Conservation (phyloP, 2,113 vertebrate species). For the Macrotis lagotis region DNA sequence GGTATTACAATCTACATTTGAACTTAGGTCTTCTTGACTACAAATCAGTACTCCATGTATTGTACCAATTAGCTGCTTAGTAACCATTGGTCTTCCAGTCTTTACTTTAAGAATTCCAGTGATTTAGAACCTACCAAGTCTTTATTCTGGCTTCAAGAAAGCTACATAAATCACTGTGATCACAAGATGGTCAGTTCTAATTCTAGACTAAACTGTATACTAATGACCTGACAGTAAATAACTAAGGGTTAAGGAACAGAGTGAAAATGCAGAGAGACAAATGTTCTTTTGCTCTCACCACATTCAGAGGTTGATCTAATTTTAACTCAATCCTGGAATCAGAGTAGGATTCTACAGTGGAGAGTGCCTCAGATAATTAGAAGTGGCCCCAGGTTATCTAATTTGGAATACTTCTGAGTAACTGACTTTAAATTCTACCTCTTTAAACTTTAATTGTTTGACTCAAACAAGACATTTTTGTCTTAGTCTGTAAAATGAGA, state of each 20-base stretch:
- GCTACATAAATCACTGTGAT: no score
- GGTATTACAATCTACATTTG: no score
- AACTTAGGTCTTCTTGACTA: no score
- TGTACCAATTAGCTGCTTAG: no score
- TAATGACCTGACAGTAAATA: background rate
- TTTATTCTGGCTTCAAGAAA: no score
- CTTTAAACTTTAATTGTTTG: background rate
- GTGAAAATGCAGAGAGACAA: background rate
- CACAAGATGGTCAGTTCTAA: no score
- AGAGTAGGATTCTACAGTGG: no score
- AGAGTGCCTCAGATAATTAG: background rate
- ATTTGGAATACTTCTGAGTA: slow-evolving; percentile 14
- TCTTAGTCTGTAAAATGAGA: background rate
- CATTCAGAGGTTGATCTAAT: background rate
- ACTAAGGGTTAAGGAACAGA: background rate
- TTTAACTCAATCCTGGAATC: no score
- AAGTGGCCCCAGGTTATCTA: background rate
- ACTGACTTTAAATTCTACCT: background rate
- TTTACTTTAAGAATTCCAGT: no score
- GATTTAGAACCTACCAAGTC: no score
- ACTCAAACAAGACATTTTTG: background rate
- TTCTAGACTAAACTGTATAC: background rate
- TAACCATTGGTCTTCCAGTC: no score
- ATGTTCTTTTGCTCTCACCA: background rate
- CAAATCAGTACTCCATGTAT: no score